Conservation (phyloP, 1,140 invertebrate genomes). For the Zaprionus gabonicus region DNA sequence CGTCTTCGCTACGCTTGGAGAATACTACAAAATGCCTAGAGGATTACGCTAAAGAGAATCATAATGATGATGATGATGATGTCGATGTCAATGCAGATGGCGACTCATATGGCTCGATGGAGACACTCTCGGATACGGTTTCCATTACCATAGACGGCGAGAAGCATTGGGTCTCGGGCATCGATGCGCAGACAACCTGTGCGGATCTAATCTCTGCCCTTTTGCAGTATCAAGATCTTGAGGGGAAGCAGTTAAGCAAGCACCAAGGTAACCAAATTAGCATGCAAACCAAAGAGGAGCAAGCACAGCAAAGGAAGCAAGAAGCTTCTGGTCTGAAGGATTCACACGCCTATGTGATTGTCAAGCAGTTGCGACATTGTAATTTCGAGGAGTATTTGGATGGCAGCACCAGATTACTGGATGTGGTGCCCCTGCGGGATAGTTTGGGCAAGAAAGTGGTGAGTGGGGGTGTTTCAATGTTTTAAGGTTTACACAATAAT, state of each 20-base stretch:
- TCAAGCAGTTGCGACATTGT: slow-evolving; percentile 64
- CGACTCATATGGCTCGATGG: slow-evolving; percentile 84
- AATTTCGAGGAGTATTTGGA: slow-evolving; percentile 75
- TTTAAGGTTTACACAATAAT: too few relatives aligned
- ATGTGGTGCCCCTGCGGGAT: slow-evolving; percentile 68
- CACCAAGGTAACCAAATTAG: slow-evolving; percentile 23
- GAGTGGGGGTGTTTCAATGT: slow-evolving; percentile 1
- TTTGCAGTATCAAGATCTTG: slow-evolving; percentile 67
- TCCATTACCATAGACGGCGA: slow-evolving; percentile 91
- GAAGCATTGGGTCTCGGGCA: slow-evolving; percentile 91
- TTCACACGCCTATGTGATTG: slow-evolving; percentile 72
- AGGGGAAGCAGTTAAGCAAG: slow-evolving; percentile 12
- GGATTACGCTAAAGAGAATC: not conserved
- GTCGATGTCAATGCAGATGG: slow-evolving; percentile 61
- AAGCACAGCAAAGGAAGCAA: not conserved
- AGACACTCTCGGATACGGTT: slow-evolving; percentile 87
- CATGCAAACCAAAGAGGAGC: slow-evolving; percentile 53
- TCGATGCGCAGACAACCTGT: slow-evolving; percentile 90
- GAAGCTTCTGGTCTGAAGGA: slow-evolving; percentile 9
- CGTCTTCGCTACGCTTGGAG: not conserved
- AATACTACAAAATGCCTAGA: slow-evolving; percentile 4
- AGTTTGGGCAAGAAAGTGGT: slow-evolving; percentile 54
- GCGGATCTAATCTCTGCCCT: slow-evolving; percentile 90
- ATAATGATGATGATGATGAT: not conserved
- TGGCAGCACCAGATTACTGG: slow-evolving; percentile 63